These are phyloP conservation scores for Neosilurus hyrtlii DNA, from an alignment of 2,797 vertebrate species.

Conservation along the genomic window DNA sequence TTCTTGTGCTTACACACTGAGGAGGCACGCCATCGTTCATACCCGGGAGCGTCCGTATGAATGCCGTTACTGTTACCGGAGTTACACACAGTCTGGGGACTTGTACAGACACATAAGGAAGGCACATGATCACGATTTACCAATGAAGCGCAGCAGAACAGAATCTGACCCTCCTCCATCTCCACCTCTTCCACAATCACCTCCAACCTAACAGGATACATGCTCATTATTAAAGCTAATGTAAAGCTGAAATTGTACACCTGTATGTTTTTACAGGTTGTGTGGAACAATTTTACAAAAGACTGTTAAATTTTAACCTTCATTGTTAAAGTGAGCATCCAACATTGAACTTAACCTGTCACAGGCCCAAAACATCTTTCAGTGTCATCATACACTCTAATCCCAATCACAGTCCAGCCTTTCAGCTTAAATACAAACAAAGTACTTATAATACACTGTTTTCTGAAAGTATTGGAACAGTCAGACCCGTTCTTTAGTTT, in stretches of 20 bases:
- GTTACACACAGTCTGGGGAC: slow-evolving; percentile 94
- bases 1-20: slow-evolving; percentile 89
- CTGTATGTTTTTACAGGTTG: not conserved
- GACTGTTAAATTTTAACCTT: not conserved
- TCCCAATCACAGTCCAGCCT: not conserved
- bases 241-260: not conserved
- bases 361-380: not conserved
- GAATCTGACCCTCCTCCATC: slow-evolving; percentile 66
- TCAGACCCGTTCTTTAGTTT: not conserved
- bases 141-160: slow-evolving; percentile 79
- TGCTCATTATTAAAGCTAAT: not conserved
- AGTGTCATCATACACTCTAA: not conserved
- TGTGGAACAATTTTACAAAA: slow-evolving; percentile 25
- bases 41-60: slow-evolving; percentile 90
- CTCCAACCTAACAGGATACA: slow-evolving; percentile 44
- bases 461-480: not conserved
- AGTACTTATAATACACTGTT: not conserved
- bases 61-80: slow-evolving; percentile 91
- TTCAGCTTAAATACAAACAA: not conserved
- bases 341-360: not conserved
- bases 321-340: slow-evolving; percentile 16
- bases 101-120: slow-evolving; percentile 93
- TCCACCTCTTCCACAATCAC: slow-evolving; percentile 54
- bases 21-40: slow-evolving; percentile 92
- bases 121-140: slow-evolving; percentile 82